Evolutionary conservation across 2,888 invertebrate genomes (phyloP).

Genomic region (Hirtodrosophila confusa): DNA sequence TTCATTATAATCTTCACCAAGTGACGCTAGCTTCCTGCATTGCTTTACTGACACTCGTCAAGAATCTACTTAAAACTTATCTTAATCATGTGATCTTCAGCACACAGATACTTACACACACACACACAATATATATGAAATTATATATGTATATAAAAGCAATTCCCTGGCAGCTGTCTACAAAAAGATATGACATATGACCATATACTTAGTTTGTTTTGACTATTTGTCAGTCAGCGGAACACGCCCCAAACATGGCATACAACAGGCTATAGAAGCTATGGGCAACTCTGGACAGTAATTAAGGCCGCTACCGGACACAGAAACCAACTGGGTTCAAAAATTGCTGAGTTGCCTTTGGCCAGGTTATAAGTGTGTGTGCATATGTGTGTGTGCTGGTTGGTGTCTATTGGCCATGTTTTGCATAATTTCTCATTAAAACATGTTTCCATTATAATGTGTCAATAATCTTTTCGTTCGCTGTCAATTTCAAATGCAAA

Average conservation of each 20-base stretch:
- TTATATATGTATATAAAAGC: slow-evolving; percentile 24
- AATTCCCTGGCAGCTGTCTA: slow-evolving; percentile 54
- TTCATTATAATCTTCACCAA: slow-evolving; percentile 10
- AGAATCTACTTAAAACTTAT: slow-evolving; percentile 38
- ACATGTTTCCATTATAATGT: slow-evolving; percentile 77
- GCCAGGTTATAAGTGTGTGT: slow-evolving; percentile 4
- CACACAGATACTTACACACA: slow-evolving; percentile 14
- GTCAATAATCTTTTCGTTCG: slow-evolving; percentile 64
- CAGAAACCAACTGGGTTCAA: slow-evolving; percentile 29
- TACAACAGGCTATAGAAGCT: slow-evolving; percentile 11
- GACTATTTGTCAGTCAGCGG: slow-evolving; percentile 70
- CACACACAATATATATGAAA: background rate
- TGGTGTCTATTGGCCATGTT: slow-evolving; percentile 29
- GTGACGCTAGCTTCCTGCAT: slow-evolving; percentile 45
- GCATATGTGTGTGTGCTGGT: background rate
- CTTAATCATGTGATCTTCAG: slow-evolving; percentile 48
- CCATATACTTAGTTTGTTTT: slow-evolving; percentile 67
- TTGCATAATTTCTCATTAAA: slow-evolving; percentile 78
- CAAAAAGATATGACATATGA: slow-evolving; percentile 68
- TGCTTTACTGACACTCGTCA: slow-evolving; percentile 39
- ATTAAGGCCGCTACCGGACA: slow-evolving; percentile 78
- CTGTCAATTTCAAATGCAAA: slow-evolving; percentile 64
- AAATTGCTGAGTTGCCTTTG: slow-evolving; percentile 41
- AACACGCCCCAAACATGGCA: slow-evolving; percentile 60
- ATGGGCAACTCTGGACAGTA: slow-evolving; percentile 51